Evolutionary conservation across 2,113 vertebrate genomes (phyloP), one percentile per base, ranked within the genome.

Genomic region (Laticauda laticaudata): DNA sequence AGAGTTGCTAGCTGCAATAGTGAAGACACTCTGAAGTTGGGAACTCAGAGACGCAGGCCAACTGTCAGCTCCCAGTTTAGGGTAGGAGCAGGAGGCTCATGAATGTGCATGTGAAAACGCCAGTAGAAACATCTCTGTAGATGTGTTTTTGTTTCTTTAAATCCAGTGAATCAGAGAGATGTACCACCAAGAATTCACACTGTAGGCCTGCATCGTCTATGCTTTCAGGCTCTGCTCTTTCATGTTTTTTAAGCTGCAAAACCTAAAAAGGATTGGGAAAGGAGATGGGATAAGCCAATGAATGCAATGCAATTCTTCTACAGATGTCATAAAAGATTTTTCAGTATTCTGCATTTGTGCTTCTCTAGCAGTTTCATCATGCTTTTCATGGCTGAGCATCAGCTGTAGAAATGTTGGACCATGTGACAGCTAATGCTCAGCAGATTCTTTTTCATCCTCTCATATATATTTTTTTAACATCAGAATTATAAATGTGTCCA

Each of bases 41-140:
- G 98, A 93, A 99, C 98, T 11, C 98, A 98, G 94, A 98, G 98
- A 94, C 98, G 98, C 94, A 99, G 98, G 95, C 98, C 99, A 24
- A 99, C 99, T 9, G 98, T 99, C 98, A 99, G 99, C 96, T 99
- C 98, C 34, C 99, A 99, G 97, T 99, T 99, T 97, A 98, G 98
- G 98, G 99, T 99, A 97, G 45, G 92, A 93, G 43, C 45, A 53
- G 45, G 69, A 86, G 43, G 88, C 53, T 43, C 18, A 2, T 3
- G 2, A 48, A n/a, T 14, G 23, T n/a, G n/a, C 54, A 81, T 57
- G n/a, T 24, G 61, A 86, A 89, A 51, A 24, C 2, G 18, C 18
- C 56, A 20, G 48, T 45, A 88, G 69, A 88, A 54, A 69, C 34
- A 81, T 81, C 34, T 81, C 69, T 18, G 69, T 39, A 39, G 75